Conservation (phyloP, 1,140 invertebrate genomes). For the Eumeta japonica region DNA sequence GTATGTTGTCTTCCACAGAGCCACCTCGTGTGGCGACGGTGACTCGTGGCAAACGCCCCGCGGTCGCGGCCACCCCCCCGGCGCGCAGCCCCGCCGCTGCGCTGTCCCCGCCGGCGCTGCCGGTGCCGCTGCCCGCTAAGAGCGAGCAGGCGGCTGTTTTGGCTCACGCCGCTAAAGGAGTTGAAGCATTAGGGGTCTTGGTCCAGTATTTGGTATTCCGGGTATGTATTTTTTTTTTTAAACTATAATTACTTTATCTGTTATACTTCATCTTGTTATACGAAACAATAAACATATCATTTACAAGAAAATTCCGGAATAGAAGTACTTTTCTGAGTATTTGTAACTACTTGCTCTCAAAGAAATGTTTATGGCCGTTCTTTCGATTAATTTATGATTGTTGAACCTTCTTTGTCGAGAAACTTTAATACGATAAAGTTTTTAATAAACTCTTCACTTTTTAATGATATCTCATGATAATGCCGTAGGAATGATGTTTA, state of each 20-base stretch:
- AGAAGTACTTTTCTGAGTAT: background rate
- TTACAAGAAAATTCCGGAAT: background rate
- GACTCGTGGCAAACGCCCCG: conserved; percentile 41
- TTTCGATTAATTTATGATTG: too few species aligned
- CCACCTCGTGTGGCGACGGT: conserved; percentile 41
- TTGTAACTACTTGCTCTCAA: too few species aligned
- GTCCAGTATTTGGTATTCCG: conserved; percentile 71
- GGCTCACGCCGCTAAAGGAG: conserved; percentile 49
- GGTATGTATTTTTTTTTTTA: conserved; percentile 56
- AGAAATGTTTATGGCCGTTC: too few species aligned
- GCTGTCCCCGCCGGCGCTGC: conserved; percentile 8
- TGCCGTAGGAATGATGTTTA: too few species aligned
- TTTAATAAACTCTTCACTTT: too few species aligned
- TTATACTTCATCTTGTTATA: too few species aligned
- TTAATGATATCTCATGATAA: too few species aligned
- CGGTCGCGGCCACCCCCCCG: conserved; percentile 24
- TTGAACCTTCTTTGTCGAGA: too few species aligned
- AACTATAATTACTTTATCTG: too few species aligned
- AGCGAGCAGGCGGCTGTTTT: conserved; percentile 25
- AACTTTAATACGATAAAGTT: too few species aligned
- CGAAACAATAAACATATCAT: too few species aligned
- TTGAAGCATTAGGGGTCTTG: conserved; percentile 69
- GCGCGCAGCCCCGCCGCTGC: conserved; percentile 14
- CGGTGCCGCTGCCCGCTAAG: conserved; percentile 19
- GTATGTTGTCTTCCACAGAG: conserved; percentile 23